These are phyloP conservation scores for Antechinus stuartii DNA, from an alignment of 2,113 vertebrate species.

Conservation along the genomic window DNA sequence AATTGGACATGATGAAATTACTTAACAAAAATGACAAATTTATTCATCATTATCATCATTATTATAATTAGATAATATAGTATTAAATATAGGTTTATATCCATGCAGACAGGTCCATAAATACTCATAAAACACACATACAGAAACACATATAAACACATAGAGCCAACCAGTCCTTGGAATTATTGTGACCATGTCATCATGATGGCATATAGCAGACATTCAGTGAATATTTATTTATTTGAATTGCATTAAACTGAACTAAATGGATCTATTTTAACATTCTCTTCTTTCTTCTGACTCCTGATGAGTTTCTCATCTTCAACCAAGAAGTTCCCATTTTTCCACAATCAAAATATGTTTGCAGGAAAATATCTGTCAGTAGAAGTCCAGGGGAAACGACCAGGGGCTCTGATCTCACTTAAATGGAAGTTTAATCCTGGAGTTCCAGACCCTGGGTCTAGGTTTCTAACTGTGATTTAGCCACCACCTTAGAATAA, in stretches of 20 bases:
- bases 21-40: neutral
- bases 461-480: neutral
- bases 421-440: neutral
- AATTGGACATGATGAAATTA: neutral
- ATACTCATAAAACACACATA: too few relatives aligned
- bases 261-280: neutral
- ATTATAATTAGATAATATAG: neutral
- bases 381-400: neutral
- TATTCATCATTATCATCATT: neutral
- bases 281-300: neutral
- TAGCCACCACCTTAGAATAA: neutral
- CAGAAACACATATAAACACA: neutral
- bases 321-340: neutral
- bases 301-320: neutral
- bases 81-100: neutral
- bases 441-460: neutral
- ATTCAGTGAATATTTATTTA: neutral
- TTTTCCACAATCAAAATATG: neutral
- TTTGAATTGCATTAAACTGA: neutral
- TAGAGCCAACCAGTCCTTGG: neutral
- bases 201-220: neutral
- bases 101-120: neutral
- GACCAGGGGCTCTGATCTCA: neutral
- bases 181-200: neutral
- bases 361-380: neutral